Conservation (phyloP, 2,888 invertebrate species). For the Alloscopus bannaensis region DNA sequence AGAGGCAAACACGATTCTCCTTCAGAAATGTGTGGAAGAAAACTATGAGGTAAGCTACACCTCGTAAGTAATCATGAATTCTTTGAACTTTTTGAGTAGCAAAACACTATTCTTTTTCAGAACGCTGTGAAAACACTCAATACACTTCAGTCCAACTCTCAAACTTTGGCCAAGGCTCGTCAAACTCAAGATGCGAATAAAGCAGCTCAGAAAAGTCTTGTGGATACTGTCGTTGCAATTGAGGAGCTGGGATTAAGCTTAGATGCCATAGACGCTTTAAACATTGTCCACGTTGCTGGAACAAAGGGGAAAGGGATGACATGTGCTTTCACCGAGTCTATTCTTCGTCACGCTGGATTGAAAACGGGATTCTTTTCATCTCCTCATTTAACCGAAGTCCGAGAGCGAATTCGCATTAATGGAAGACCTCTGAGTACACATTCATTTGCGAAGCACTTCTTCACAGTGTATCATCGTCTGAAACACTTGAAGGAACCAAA, state of each 20-base stretch:
- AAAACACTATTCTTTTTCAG: slow-evolving; percentile 77
- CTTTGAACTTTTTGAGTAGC: no score
- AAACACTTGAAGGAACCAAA: slow-evolving; percentile 78
- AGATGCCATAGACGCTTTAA: slow-evolving; percentile 83
- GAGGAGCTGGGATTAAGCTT: slow-evolving; percentile 81
- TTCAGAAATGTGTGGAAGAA: not conserved
- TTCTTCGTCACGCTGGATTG: slow-evolving; percentile 88
- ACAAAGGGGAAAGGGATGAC: slow-evolving; percentile 99
- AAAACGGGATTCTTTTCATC: slow-evolving; percentile 97
- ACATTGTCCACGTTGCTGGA: slow-evolving; percentile 95
- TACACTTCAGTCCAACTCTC: slow-evolving; percentile 84
- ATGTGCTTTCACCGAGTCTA: slow-evolving; percentile 93
- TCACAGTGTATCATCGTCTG: slow-evolving; percentile 84
- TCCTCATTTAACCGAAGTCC: slow-evolving; percentile 93
- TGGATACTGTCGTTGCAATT: slow-evolving; percentile 66
- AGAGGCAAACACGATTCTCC: not conserved
- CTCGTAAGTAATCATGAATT: not conserved
- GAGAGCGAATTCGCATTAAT: slow-evolving; percentile 93
- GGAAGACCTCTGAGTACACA: slow-evolving; percentile 86
- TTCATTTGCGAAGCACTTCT: slow-evolving; percentile 87
- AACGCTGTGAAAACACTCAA: slow-evolving; percentile 83
- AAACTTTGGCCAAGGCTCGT: slow-evolving; percentile 77
- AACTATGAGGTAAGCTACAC: slow-evolving; percentile 13
- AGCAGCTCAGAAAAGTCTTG: slow-evolving; percentile 46
- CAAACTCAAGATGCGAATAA: slow-evolving; percentile 42